Base-by-base conservation (phyloP, 2,888 invertebrate species). In the Gastrophysa polygoni region DNA sequence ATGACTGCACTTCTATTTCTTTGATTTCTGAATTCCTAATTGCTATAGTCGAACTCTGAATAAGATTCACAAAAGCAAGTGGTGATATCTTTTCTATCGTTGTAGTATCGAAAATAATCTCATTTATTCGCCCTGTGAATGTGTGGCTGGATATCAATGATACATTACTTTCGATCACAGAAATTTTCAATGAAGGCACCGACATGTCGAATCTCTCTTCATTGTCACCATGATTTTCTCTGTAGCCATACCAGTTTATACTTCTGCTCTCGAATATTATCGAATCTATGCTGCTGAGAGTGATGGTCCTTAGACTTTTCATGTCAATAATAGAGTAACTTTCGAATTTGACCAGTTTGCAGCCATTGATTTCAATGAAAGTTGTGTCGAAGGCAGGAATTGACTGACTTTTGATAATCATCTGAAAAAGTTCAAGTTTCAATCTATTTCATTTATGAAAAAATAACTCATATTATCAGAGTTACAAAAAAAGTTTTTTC, bases 41-140 rank as follows among this genome's bases (percentile, higher is more conserved):
- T 68, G 86, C 86, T 61, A 93, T 84, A 54, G 83, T 85, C 70
- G 88, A 86, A 11, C 71, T 75, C 63, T 78, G 77, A 4, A 71
- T 57, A 46, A 92, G 84, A 77, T 90, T 91, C 63, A 90, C 89
- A 76, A 93, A 91, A 0, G 91, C 90, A 78, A 90, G 92, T 0
- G 92, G 87, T 71, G 85, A 85, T 61, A 92, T 83, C 58, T 83
- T 83, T 20, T 85, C 84, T 59, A 93, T 85, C 61, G 79, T 83
- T 52, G 88, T 87, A 68, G 86, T 83, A 59, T 85, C 84, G 64
- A 93, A 87, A 58, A 82, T 80, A 67, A 93, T 87, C 70, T 88
- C 87, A 73, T 89, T 88, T 63, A 92, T 86, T 66, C 88, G 86
- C 3, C 93, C 93, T 74, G 87, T 87, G 73, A 93, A 88, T 29